Evolutionary conservation across 2,797 vertebrate genomes (phyloP), one percentile per base, ranked within the genome.

Genomic region (Malacoctenus gilli): DNA sequence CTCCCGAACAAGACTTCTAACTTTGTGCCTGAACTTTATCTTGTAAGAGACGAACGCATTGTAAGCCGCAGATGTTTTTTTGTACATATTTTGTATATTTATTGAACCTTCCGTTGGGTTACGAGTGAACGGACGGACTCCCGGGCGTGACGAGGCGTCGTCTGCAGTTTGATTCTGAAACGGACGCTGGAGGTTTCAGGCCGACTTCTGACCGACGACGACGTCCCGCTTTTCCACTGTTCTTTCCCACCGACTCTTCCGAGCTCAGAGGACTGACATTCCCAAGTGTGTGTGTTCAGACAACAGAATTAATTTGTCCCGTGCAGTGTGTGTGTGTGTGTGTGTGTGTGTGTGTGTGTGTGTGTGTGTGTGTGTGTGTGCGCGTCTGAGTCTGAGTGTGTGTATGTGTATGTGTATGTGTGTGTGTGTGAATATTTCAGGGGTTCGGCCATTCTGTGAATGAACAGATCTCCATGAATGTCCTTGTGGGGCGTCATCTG

Each of bases 1-100:
- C 87, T 80, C 87, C 86, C 64, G 51, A 67, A 92, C 86, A 82
- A 92, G 94, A 79, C 92, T 90, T n/a, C 90, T 91, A 94, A 94
- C 93, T 81, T 95, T 94, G 95, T 97, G 95, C 95, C 95, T 97
- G 94, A 95, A 94, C 91, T 88, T 75, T 91, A 94, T 9, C 92
- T 92, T 67, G 62, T 79, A 80, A 71, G 56, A 95, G 94, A 95
- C 95, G 93, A 93, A 95, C 91, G 95, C 94, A 97, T 95, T 96
- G 94, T 95, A 95, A 91, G 88, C 93, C 83, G 85, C 79, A 83
- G 74, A 81, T 84, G 68, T 80, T 88, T n/a, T n/a, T n/a, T 89
- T 89, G 84, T 90, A 88, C 56, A 83, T 87, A 84, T 85, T 87
- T 85, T 85, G 60, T 86, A 84, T 82, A 87, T 88, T 84, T 77